A percentile compares a stretch with the other conserved stretches of the same genome.
Evolutionary conservation across 2,888 invertebrate genomes (phyloP).

Genomic region (Brenthis daphne): DNA sequence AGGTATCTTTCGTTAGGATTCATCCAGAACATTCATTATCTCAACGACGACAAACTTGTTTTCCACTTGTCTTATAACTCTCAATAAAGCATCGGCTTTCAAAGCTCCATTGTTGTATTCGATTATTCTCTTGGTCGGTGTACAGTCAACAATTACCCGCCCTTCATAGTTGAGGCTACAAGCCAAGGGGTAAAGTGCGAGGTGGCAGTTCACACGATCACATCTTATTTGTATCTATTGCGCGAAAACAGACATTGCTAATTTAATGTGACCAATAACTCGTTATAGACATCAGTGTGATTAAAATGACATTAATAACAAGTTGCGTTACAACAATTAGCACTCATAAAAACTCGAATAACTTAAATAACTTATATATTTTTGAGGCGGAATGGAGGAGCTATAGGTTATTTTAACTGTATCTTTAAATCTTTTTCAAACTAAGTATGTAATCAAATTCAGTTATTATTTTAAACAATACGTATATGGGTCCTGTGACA

Average conservation of each 20-base stretch:
- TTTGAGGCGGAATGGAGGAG: no score
- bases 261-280: no score
- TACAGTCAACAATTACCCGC: neutral
- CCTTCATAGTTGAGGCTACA: neutral
- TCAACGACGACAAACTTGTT: constrained; percentile 8
- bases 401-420: no score
- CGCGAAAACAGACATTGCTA: no score
- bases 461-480: no score
- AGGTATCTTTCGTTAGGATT: constrained; percentile 1
- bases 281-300: neutral
- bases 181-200: no score
- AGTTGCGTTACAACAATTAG: constrained; percentile 6
- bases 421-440: no score
- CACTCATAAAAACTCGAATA: neutral
- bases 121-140: constrained; percentile 28
- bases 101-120: constrained; percentile 56
- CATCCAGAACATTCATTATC: constrained; percentile 10
- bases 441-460: no score
- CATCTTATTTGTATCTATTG: no score
- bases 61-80: constrained; percentile 13
- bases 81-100: constrained; percentile 41
- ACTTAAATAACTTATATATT: neutral
- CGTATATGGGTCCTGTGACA: no score
- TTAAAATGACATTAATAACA: constrained; percentile 24
- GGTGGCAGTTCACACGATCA: no score